phyloP scores from a whole-genome alignment of 2,888 invertebrate genomes.

The Stenolophus ochropezus region DNA sequence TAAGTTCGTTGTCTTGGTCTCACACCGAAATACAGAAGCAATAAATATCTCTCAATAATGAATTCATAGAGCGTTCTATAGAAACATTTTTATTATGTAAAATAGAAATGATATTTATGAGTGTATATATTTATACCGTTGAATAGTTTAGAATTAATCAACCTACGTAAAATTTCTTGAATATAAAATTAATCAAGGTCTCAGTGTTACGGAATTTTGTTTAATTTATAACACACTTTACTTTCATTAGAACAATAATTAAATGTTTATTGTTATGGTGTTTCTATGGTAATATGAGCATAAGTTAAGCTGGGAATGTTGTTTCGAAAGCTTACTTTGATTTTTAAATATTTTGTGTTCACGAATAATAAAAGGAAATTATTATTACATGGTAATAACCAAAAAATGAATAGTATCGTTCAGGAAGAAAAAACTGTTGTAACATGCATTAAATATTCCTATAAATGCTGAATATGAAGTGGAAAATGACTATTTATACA shows the following conservation, averaged over 20 bases:
- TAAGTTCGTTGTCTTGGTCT: constrained; percentile 8
- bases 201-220: constrained; percentile 39
- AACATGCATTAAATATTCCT: no score
- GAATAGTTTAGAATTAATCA: constrained; percentile 46
- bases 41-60: constrained; percentile 23
- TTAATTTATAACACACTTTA: constrained; percentile 33
- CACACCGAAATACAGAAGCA: neutral
- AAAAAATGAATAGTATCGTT: no score
- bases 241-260: constrained; percentile 46
- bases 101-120: constrained; percentile 40
- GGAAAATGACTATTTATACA: no score
- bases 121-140: constrained; percentile 23
- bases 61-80: constrained; percentile 16
- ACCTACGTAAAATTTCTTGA: constrained; percentile 48
- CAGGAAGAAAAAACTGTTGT: no score
- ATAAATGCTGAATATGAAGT: no score
- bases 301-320: neutral
- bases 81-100: constrained; percentile 39
- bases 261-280: constrained; percentile 38
- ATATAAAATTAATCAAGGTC: constrained; percentile 50
- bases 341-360: neutral
- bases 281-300: constrained; percentile 27
- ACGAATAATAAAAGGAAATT: neutral
- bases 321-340: neutral
- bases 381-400: neutral